Evolutionary conservation across 2,113 vertebrate species (phyloP), one percentile per base, ranked within the genome.

Genomic region (Brevimyrus niger): DNA sequence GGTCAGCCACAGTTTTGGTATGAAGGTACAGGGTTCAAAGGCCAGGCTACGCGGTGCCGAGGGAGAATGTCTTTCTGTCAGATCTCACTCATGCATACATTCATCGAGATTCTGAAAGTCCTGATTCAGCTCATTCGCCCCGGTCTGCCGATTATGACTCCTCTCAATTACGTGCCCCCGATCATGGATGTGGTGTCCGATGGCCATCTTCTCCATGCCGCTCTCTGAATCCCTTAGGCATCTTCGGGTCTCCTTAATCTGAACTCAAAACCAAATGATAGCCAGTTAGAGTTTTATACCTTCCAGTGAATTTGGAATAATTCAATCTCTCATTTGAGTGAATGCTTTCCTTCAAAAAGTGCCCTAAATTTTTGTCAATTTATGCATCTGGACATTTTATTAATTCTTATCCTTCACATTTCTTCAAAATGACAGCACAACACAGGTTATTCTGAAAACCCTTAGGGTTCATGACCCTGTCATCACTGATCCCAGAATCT

Each of bases 81-180:
- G 21, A 84, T 47, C 0, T 7, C 44, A 84, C 44, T 46, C 44
- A 84, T 84, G 94, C 97, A 80, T 94, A 99, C 98, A 93, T 94
- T 99, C 98, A 92, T 97, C 97, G 94, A 99, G 73, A 91, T 99
- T 99, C 94, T 98, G 94, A 92, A 99, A 99, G 92, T 99, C 97
- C 85, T 99, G 98, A 92, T 96, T 97, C 89, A 98, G 55, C 94
- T 99, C 98, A 90, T 95, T 96, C 80, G 98, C 96, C 38, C 98
- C 98, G 3, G 98, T 98, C 92, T 93, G 98, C 2, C 88, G 95
- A 94, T 99, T 99, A 90, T 92, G 96, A 86, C 96, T 97, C 92
- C 96, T 97, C 91, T 95, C 95, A 88, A 99, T 92, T 38, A 99
- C 95, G 3, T 99, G 98, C 69, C 95, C 97, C 23, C 97, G 94